phyloP scores from a whole-genome alignment of 30 jellyfish, hydroid and myxozoan species.

The Pseudorhiza aurosa region DNA sequence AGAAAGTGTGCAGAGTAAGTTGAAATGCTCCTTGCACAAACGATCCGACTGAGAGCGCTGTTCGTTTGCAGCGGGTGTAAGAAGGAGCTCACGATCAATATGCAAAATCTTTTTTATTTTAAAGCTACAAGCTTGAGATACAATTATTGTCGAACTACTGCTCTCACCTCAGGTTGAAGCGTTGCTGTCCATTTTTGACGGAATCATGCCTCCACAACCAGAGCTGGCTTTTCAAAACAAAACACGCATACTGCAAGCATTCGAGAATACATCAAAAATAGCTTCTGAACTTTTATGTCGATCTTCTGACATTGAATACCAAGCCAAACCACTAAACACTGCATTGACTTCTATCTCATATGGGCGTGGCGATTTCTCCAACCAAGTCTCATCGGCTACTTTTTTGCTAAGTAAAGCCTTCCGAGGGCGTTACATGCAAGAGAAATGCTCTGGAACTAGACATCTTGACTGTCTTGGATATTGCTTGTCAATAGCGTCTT shows the following conservation, averaged over 20 bases:
- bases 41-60: too few species aligned
- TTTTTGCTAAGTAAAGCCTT: conserved; percentile 15
- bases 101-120: too few species aligned
- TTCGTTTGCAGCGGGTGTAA: too few species aligned
- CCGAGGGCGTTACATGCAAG: conserved; percentile 2
- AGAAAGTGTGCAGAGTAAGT: too few species aligned
- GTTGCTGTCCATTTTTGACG: conserved; percentile 20
- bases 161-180: neutral
- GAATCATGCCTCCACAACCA: conserved; percentile 30
- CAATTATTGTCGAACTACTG: too few species aligned
- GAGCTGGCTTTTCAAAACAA: neutral
- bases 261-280: conserved; percentile 1
- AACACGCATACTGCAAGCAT: neutral
- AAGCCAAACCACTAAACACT: neutral
- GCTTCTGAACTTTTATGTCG: conserved; percentile 15
- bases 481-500: conserved; percentile 34
- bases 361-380: conserved; percentile 24
- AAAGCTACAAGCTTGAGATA: too few species aligned
- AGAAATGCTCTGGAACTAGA: conserved; percentile 8
- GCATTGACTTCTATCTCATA: conserved; percentile 14
- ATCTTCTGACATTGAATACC: conserved; percentile 1
- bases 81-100: too few species aligned
- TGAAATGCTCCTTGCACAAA: too few species aligned
- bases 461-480: conserved; percentile 26
- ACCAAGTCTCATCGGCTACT: neutral